Percentiles rank a stretch among this genome's conserved stretches.
Evolutionary conservation across 1,140 invertebrate species (phyloP).

Genomic region (Drosophila jambulina): DNA sequence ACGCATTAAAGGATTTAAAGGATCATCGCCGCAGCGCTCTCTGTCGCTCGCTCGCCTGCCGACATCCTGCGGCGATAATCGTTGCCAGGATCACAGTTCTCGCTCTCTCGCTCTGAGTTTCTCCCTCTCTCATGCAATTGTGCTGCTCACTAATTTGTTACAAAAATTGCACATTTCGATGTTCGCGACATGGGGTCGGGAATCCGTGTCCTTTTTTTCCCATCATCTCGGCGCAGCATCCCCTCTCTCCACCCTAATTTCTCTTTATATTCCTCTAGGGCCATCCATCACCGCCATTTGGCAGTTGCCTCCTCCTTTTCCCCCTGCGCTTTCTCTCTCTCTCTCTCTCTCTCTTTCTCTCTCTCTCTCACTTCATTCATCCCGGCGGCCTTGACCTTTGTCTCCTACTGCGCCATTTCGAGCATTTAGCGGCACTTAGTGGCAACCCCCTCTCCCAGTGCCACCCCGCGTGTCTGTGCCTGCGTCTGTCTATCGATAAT

Average conservation of each 20-base stretch:
- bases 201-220: conserved; percentile 41
- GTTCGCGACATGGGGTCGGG: conserved; percentile 58
- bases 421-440: conserved; percentile 67
- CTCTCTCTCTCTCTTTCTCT: neutral
- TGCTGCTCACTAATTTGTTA: conserved; percentile 68
- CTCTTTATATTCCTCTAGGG: conserved; percentile 10
- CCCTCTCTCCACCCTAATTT: conserved; percentile 25
- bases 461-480: neutral
- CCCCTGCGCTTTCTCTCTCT: neutral
- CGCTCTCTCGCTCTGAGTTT: neutral
- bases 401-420: conserved; percentile 72
- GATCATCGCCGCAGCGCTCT: conserved; percentile 43
- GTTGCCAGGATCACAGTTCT: conserved; percentile 26
- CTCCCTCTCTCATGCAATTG: neutral
- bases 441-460: conserved; percentile 7
- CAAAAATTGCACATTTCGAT: conserved; percentile 76
- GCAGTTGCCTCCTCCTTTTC: conserved; percentile 56
- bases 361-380: conserved; percentile 24
- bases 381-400: conserved; percentile 63
- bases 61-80: conserved; percentile 51
- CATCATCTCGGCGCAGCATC: conserved; percentile 45
- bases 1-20: conserved; percentile 73
- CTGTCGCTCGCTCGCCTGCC: conserved; percentile 3
- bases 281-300: conserved; percentile 76
- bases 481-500: neutral